These are phyloP conservation scores for Agrilus biguttatus DNA, from an alignment of 2,888 invertebrate genomes.

Conservation along the genomic window DNA sequence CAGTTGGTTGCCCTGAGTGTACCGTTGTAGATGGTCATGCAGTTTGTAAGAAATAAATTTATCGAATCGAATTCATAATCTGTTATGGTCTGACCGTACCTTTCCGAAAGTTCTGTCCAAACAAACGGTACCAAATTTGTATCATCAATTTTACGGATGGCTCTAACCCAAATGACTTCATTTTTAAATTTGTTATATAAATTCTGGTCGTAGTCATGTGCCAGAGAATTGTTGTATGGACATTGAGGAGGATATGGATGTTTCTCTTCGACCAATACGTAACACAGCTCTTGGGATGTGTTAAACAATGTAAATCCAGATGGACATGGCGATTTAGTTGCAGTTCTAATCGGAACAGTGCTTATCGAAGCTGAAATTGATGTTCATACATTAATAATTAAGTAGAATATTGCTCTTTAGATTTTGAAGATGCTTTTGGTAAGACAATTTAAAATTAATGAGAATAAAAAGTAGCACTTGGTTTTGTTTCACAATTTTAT, in stretches of 20 bases:
- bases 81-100: constrained; percentile 2
- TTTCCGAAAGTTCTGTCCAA: constrained; percentile 2
- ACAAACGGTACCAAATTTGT: constrained; percentile 3
- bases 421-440: too few relatives aligned
- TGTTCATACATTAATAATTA: too few relatives aligned
- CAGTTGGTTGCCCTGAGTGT: constrained; percentile 5
- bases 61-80: constrained; percentile 1
- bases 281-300: constrained; percentile 1
- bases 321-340: too few relatives aligned
- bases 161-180: constrained; percentile 5
- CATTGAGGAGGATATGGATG: constrained; percentile 6
- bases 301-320: too few relatives aligned
- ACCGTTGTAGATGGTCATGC: constrained; percentile 1
- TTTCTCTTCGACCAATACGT: constrained; percentile 4
- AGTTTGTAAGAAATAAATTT: constrained; percentile 3
- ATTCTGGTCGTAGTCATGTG: neutral
- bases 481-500: too few relatives aligned
- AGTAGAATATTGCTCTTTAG: too few relatives aligned
- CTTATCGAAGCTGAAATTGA: too few relatives aligned
- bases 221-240: constrained; percentile 6
- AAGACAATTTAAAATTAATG: too few relatives aligned
- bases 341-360: too few relatives aligned
- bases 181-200: neutral
- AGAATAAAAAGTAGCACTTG: too few relatives aligned
- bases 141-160: constrained; percentile 2